phyloP scores from a whole-genome alignment of 1,140 invertebrate species.

The Anastatus disparis region DNA sequence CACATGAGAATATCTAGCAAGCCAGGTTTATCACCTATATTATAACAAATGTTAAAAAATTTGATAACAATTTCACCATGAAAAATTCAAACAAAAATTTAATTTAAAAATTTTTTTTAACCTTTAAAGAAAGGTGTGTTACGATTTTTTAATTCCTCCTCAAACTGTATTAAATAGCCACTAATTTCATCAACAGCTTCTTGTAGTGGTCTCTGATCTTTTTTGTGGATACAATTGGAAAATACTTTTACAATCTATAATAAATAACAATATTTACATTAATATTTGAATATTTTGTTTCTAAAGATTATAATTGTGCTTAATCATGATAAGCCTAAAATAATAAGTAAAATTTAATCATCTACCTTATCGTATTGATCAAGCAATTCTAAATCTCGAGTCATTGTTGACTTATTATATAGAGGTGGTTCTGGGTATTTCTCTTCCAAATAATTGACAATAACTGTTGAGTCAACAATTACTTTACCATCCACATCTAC shows the following conservation, averaged over 20 bases:
- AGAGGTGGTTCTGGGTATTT: constrained; percentile 65
- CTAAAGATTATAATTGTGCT: not conserved
- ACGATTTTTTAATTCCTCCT: constrained; percentile 52
- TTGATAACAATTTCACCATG: not conserved
- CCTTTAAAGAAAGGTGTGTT: constrained; percentile 54
- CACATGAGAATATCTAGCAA: constrained; percentile 57
- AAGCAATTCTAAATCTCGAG: constrained; percentile 66
- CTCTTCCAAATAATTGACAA: constrained; percentile 70
- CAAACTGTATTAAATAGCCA: constrained; percentile 51
- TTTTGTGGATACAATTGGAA: constrained; percentile 49
- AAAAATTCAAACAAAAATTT: not conserved
- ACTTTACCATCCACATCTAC: constrained; percentile 63
- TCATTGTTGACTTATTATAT: constrained; percentile 63
- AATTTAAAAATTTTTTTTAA: constrained; percentile 19
- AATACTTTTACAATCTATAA: constrained; percentile 50
- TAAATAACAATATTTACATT: constrained; percentile 12
- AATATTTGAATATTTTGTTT: constrained; percentile 13
- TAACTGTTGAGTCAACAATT: constrained; percentile 66
- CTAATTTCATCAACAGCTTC: constrained; percentile 50
- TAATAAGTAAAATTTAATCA: constrained; percentile 6
- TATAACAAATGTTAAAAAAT: not conserved
- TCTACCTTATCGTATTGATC: constrained; percentile 60
- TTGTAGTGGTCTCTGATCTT: constrained; percentile 48
- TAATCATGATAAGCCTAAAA: not conserved
- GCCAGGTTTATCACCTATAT: constrained; percentile 48